These are phyloP conservation scores for Drosophila pseudotalamancana DNA, from an alignment of 2,888 invertebrate genomes.

Conservation along the genomic window DNA sequence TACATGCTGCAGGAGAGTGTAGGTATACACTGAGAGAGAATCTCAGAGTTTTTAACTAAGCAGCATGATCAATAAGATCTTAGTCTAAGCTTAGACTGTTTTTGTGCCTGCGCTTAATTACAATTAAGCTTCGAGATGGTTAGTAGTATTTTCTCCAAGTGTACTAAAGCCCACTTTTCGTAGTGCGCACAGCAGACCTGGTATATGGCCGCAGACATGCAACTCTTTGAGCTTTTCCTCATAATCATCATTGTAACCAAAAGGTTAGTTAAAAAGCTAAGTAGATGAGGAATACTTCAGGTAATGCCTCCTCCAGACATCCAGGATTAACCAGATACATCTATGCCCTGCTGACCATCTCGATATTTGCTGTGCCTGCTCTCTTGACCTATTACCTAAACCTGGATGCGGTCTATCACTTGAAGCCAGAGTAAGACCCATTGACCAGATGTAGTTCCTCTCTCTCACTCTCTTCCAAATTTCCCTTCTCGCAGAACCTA, in stretches of 20 bases:
- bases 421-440: slow-evolving; percentile 82
- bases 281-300: background rate
- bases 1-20: slow-evolving; percentile 76
- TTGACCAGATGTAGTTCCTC: too few species aligned
- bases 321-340: slow-evolving; percentile 53
- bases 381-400: slow-evolving; percentile 68
- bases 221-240: slow-evolving; percentile 76
- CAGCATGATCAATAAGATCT: too few species aligned
- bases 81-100: too few species aligned
- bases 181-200: slow-evolving; percentile 83
- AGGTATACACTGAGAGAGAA: slow-evolving; percentile 23
- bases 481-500: slow-evolving; percentile 61
- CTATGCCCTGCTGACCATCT: slow-evolving; percentile 25
- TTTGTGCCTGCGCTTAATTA: too few species aligned
- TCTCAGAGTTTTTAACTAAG: background rate
- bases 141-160: background rate
- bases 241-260: slow-evolving; percentile 66
- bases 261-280: slow-evolving; percentile 64
- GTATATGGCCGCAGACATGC: slow-evolving; percentile 82
- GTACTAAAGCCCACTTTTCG: background rate
- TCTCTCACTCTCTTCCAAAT: background rate
- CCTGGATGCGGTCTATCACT: slow-evolving; percentile 72
- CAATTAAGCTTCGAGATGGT: background rate
- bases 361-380: slow-evolving; percentile 55
- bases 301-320: slow-evolving; percentile 42